Base-by-base conservation (phyloP, 92 coral and sea anemone species). In the Paragorgia papillata region DNA sequence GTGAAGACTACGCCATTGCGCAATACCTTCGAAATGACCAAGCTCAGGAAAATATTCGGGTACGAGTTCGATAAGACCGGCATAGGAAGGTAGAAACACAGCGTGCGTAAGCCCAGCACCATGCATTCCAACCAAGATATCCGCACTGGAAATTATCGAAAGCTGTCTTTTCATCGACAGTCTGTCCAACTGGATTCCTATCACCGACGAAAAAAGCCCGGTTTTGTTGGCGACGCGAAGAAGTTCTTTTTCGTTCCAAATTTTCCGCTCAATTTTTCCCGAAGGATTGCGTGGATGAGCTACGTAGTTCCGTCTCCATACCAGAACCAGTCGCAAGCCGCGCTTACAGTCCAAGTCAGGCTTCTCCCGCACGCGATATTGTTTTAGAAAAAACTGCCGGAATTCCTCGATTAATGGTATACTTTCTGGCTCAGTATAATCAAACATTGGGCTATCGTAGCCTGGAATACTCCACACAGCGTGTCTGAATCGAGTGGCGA, bases 41-140 rank as follows among this genome's bases (percentile, higher is more conserved):
- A 56, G 62, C 15, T 56, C 62, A 22, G 62, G 18, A 56, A 22
- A 56, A 28, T 56, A 22, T 3, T 2, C 2, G 7, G 62, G 62
- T 2, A 56, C 14, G 5, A 56, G 62, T 56, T 56, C 62, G 17
- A 56, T 56, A 10, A 56, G 33, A 8, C 62, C 62, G 8, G 30
- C 62, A 28, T 56, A 31, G 7, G 13, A 1, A 10, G 62, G 62
- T 28, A 56, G 33, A 22, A 56, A 56, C 22, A 56, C 3, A 22
- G 62, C 22, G 33, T 56, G 62, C 10, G 62, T 56, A 17, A 56
- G 62, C 17, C 62, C 62, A 2, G 62, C 62, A 10, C 62, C 62
- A 22, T 56, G 62, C 62, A 56, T 56, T 28, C 62, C 62, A 4
- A 22, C 33, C 17, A 56, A 22, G 2, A 56, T 56, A 56, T 56